A percentile compares a stretch with the other conserved stretches of the same genome.
Evolutionary conservation across 2,888 invertebrate genomes (phyloP).

Genomic region (Stenurella melanura): DNA sequence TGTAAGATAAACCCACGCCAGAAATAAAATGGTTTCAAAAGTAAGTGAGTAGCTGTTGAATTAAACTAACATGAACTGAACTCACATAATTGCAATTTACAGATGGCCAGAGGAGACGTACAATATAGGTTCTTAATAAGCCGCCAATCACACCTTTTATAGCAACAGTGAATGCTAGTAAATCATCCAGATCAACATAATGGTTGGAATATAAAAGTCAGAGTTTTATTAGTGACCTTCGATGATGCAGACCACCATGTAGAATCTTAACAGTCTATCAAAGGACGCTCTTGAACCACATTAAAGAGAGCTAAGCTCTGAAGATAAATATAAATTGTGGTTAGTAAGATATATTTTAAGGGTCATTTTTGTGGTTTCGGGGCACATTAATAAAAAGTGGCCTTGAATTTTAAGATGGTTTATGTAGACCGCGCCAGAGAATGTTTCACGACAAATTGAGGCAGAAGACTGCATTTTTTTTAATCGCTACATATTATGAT

Average conservation of each 20-base stretch:
- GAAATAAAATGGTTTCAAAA: background rate
- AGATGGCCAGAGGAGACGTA: slow-evolving; percentile 8
- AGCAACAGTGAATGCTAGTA: slow-evolving; percentile 41
- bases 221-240: slow-evolving; percentile 42
- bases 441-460: no score
- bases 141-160: slow-evolving; percentile 53
- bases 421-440: no score
- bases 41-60: slow-evolving; percentile 5
- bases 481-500: no score
- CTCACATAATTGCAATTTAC: slow-evolving; percentile 14
- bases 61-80: slow-evolving; percentile 7
- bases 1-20: background rate
- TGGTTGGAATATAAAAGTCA: slow-evolving; percentile 41
- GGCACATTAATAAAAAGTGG: slow-evolving; percentile 12
- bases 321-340: slow-evolving; percentile 28
- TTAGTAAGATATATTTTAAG: slow-evolving; percentile 19
- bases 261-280: slow-evolving; percentile 18
- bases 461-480: no score
- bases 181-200: slow-evolving; percentile 43
- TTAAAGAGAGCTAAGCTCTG: slow-evolving; percentile 12
- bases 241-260: slow-evolving; percentile 40
- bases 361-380: slow-evolving; percentile 24
- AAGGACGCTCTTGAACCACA: slow-evolving; percentile 25
- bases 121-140: slow-evolving; percentile 46
- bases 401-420: background rate